phyloP scores from a whole-genome alignment of 2,888 invertebrate species.

The Ophion ventricosus region DNA sequence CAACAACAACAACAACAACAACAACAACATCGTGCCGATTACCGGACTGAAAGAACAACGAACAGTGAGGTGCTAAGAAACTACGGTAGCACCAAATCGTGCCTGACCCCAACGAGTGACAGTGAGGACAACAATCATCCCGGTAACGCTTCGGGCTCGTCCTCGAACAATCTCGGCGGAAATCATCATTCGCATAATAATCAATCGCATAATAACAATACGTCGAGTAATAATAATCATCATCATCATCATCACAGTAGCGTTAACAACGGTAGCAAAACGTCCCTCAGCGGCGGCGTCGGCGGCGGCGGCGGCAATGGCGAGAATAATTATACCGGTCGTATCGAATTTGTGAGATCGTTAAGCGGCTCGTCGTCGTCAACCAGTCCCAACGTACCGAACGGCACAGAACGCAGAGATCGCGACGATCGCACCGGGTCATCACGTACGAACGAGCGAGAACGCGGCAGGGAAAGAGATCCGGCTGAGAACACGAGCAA shows the following conservation, averaged over 20 bases:
- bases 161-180: slow-evolving; percentile 61
- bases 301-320: slow-evolving; percentile 4
- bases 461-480: slow-evolving; percentile 62
- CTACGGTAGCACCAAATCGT: slow-evolving; percentile 71
- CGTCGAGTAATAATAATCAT: slow-evolving; percentile 62
- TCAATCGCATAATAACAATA: slow-evolving; percentile 64
- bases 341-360: slow-evolving; percentile 56
- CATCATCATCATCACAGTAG: slow-evolving; percentile 63
- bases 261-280: slow-evolving; percentile 47
- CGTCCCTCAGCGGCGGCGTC: slow-evolving; percentile 18
- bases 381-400: slow-evolving; percentile 4
- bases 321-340: slow-evolving; percentile 51
- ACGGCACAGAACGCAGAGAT: slow-evolving; percentile 72
- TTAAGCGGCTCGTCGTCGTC: slow-evolving; percentile 1
- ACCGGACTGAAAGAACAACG: slow-evolving; percentile 77
- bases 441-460: slow-evolving; percentile 54
- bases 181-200: slow-evolving; percentile 74
- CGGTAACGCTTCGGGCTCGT: slow-evolving; percentile 43
- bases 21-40: slow-evolving; percentile 73
- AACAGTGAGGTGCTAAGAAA: slow-evolving; percentile 76
- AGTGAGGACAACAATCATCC: slow-evolving; percentile 69
- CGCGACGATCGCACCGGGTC: slow-evolving; percentile 70
- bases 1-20: slow-evolving; percentile 69
- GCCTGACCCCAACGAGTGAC: slow-evolving; percentile 75
- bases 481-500: slow-evolving; percentile 61